A percentile compares a stretch with the other conserved stretches of the same genome.
Conservation (phyloP, 2,888 invertebrate species). For the Acleris literana region DNA sequence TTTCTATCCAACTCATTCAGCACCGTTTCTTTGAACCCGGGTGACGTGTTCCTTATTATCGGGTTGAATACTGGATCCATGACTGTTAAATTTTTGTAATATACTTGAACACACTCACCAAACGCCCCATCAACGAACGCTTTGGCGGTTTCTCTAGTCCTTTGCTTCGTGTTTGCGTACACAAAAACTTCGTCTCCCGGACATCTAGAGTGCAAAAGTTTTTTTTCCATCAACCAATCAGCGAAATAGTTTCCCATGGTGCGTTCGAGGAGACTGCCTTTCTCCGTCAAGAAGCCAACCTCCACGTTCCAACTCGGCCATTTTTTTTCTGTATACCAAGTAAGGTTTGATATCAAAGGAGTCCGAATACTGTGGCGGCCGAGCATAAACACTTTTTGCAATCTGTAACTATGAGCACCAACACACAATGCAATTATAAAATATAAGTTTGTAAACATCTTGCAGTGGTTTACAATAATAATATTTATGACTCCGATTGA, state of each 20-base stretch:
- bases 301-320: conserved; percentile 17
- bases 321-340: conserved; percentile 3
- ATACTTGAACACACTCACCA: conserved; percentile 53
- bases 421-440: background rate
- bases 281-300: conserved; percentile 58
- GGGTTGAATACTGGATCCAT: conserved; percentile 62
- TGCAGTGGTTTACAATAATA: background rate
- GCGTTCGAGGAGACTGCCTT: conserved; percentile 62
- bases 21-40: conserved; percentile 46
- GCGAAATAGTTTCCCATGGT: conserved; percentile 64
- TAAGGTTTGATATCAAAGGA: conserved; percentile 1
- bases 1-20: conserved; percentile 55
- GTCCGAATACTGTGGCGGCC: conserved; percentile 19
- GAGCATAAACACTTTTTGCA: conserved; percentile 24
- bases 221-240: conserved; percentile 55
- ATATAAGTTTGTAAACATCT: conserved; percentile 1
- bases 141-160: conserved; percentile 62
- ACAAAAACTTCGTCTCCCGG: conserved; percentile 54
- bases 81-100: conserved; percentile 48
- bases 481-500: background rate
- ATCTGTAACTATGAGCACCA: conserved; percentile 2
- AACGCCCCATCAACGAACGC: conserved; percentile 63
- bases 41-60: conserved; percentile 50
- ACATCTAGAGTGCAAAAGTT: conserved; percentile 53
- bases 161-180: conserved; percentile 61